Percentiles rank a stretch among this genome's conserved stretches.
Evolutionary conservation across 2,113 vertebrate genomes (phyloP).

Genomic region (Lynx canadensis): DNA sequence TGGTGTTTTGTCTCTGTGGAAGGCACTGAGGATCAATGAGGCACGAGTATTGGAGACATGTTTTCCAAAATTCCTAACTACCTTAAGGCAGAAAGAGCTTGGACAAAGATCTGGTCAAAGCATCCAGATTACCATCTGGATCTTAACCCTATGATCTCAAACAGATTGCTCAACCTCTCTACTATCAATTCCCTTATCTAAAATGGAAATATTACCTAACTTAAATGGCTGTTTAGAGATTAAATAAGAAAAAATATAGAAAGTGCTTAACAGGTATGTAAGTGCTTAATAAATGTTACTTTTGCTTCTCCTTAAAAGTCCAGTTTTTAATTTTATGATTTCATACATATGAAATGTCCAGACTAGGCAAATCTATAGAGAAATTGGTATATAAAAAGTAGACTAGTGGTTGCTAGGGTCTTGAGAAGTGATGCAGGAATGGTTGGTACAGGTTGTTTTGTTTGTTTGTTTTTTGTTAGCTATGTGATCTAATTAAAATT

Average conservation of each 20-base stretch:
- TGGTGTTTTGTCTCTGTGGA: background rate
- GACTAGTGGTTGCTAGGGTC: background rate
- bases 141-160: background rate
- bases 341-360: background rate
- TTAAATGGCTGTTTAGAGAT: background rate
- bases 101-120: background rate
- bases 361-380: background rate
- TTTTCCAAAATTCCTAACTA: slow-evolving; percentile 17
- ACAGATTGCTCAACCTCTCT: background rate
- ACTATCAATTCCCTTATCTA: background rate
- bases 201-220: slow-evolving; percentile 27
- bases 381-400: background rate
- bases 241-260: slow-evolving; percentile 17
- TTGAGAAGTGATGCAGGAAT: background rate
- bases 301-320: slow-evolving; percentile 7
- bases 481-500: background rate
- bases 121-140: background rate
- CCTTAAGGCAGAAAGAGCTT: background rate
- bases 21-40: background rate
- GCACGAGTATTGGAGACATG: background rate
- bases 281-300: background rate
- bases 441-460: background rate
- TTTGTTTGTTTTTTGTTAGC: background rate
- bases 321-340: background rate
- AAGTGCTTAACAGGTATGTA: slow-evolving; percentile 21